Base-by-base conservation (phyloP, 2,888 invertebrate species). In the Sinopyrophorus schimmeli region DNA sequence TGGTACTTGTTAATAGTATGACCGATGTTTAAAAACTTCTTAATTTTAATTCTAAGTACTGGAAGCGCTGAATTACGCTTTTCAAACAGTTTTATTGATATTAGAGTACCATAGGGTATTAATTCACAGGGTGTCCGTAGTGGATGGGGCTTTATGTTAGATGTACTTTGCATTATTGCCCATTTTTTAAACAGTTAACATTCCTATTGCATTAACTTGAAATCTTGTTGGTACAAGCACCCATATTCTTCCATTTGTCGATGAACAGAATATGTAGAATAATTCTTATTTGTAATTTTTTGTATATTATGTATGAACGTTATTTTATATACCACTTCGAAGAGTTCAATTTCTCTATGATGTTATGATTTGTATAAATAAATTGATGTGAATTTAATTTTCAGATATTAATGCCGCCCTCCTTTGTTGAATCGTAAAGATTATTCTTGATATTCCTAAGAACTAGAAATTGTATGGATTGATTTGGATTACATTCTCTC, bases 261-360 rank as follows among this genome's bases (percentile, higher is more conserved):
- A 54, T 58, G 56, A 61, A 55, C 55, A 48, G 44, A 53, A 48
- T 43, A 39, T 42, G 30, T 38, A 49, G 43, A 42, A 42, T 27
- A 40, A 43, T 35, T 53, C 30, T 46, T 44, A 50, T 41, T 50
- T 46, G 35, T 49, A 53, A 47, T 39, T 53, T 57, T 60, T 58
- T 56, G 60, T 63, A 62, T 65, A 64, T 64, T 65, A 64, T 58
- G 61, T 63, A 61, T 64, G 57, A 59, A 63, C 63, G 66, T 67
- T 67, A 66, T 66, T 67, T 67, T 67, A 58, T 66, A 64, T 65
- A 61, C 64, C 55, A 61, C 59, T 63, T 57, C 62, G 64, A 62
- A 61, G 56, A 62, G 62, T 62, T 62, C 59, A 44, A 47, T 47
- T 52, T 42, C 47, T 54, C 50, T 43, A 39, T 37, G 43, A 53